Base-by-base conservation (phyloP, 2,113 vertebrate species). In the Corydoras maculifer region DNA sequence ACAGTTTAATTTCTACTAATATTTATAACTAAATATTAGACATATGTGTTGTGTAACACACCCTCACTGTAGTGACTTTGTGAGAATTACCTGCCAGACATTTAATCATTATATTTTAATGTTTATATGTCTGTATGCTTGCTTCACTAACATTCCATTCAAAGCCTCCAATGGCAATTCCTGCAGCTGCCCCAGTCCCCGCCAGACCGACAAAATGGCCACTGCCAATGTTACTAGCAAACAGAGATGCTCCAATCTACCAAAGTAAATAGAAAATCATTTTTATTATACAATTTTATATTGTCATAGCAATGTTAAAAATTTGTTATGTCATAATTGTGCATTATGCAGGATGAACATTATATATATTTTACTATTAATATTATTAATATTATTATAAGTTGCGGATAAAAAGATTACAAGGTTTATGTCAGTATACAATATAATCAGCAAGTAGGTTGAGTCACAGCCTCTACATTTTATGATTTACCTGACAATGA, bases 221-320 rank as follows among this genome's bases (percentile, higher is more conserved):
- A 1, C 94, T 97, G 80, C 94, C 94, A 7, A 99, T 98, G 83
- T 99, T 98, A 80, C 97, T 99, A 77, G 96, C 94, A 75, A 99
- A 99, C 31, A 99, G 90, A 1, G 97, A 99, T 1, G 96, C 94
- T 0, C 94, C 94, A 3, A 98, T 98, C 96, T 99, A 84, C 18
- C 58, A 25, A 29, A 31, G 11, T 2, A 32, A 73, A 2, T 4
- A 18, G 58, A 30, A 48, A 61, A 2, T 30, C 8, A 68, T 62
- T n/a, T 55, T 43, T 43, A 43, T 8, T 43, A 43, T 43, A 43
- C 35, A 43, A 43, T 43, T 43, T 43, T 43, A 43, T 43, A 43
- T 43, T 43, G 35, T 8, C 35, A 43, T 43, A 5, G 35, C 4
- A 43, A 43, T 43, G 4, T 43, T 43, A 43, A 43, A 43, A 18